phyloP scores from a whole-genome alignment of 2,113 vertebrate species.

The Loxodonta africana region DNA sequence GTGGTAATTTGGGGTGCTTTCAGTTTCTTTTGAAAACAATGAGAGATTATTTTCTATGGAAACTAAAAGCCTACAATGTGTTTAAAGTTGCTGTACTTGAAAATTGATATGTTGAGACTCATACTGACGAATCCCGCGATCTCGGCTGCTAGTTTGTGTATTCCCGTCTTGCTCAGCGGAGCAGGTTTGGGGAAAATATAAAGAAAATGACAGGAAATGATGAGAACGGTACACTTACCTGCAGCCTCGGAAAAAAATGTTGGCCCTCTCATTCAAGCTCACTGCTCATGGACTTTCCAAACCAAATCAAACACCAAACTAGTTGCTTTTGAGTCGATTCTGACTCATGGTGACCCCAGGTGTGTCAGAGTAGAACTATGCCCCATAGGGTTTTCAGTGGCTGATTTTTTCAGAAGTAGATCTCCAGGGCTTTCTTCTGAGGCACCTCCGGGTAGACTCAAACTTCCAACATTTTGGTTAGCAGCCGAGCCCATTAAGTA shows the following conservation, averaged over 20 bases:
- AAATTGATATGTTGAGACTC: constrained; percentile 85
- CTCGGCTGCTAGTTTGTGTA: constrained; percentile 79
- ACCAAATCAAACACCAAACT: background rate
- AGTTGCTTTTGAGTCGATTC: background rate
- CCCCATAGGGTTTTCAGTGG: background rate
- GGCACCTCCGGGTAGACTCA: background rate
- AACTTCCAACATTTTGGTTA: background rate
- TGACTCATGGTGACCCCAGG: too few species aligned
- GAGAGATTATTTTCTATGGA: constrained; percentile 84
- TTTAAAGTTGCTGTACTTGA: constrained; percentile 85
- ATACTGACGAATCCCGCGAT: constrained; percentile 68
- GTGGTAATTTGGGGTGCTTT: constrained; percentile 86
- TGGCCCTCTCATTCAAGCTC: constrained; percentile 40
- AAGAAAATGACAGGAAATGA: constrained; percentile 73
- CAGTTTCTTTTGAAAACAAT: constrained; percentile 83
- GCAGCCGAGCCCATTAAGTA: background rate
- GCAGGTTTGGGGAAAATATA: constrained; percentile 69
- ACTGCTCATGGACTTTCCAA: background rate
- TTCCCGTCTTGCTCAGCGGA: constrained; percentile 69
- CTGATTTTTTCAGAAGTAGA: background rate
- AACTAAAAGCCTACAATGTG: constrained; percentile 82
- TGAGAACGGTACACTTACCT: constrained; percentile 6
- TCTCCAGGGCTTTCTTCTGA: background rate
- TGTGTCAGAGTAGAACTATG: background rate
- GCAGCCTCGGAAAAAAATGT: constrained; percentile 5